Base-by-base conservation (phyloP, 2,797 vertebrate genomes). In the Etheostoma nigrum region DNA sequence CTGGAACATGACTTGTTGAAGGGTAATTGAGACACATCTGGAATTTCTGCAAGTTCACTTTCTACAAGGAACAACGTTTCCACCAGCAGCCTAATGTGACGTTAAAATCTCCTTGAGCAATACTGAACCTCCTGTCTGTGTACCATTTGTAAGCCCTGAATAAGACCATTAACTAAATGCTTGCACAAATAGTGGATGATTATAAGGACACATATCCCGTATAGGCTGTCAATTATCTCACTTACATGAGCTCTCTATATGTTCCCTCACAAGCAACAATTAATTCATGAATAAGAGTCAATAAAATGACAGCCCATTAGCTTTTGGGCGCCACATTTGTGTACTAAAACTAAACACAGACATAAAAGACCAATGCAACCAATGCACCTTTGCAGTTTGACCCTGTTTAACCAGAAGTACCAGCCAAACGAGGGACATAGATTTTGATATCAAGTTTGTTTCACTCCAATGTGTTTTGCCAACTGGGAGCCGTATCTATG, bases 361-460 rank as follows among this genome's bases (percentile, higher is more conserved):
- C 18, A 64, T 51, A 49, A 74, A 81, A 63, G 68, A 75, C 62
- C 62, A 61, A 11, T 66, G 54, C 33, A 52, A 52, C 59, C 73
- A 67, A 76, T 4, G 1, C 10, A 64, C 52, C 64, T 67, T 40
- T 68, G 47, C 36, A 25, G 52, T 81, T 53, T 76, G 78, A 82
- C 74, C 76, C 61, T 71, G 66, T 78, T 89, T 72, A 78, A 79
- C 61, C 57, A 52, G 62, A 75, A 63, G 74, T 80, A 89, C 82
- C 85, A 84, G 86, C 85, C 84, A 74, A 82, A 82, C 47, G 72
- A 76, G 73, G 65, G 62, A 84, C 84, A 87, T 87, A 80, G 85
- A 88, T 91, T 90, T 85, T 76, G 33, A 90, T 88, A 86, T 88
- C 73, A 82, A 68, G 72, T 85, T 84, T 84, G 78, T 80, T 88